Percentiles rank a stretch among this genome's conserved stretches.
phyloP scores from a whole-genome alignment of 2,888 invertebrate species.

The Auanema freiburgensis region DNA sequence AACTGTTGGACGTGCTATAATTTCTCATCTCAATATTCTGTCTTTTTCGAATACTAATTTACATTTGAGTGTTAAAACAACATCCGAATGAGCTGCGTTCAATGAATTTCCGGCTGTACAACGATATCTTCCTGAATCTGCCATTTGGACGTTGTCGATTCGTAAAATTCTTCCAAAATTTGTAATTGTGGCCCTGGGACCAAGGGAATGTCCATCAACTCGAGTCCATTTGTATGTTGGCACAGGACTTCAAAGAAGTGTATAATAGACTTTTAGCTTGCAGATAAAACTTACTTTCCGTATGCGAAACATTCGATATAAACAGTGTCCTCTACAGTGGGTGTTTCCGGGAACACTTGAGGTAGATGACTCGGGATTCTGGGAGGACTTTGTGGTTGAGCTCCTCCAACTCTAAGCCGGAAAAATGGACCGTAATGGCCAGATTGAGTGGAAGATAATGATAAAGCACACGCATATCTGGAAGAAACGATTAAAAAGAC shows the following conservation, averaged over 20 bases:
- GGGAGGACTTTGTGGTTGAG: constrained; percentile 35
- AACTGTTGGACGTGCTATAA: constrained; percentile 49
- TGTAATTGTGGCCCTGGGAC: constrained; percentile 38
- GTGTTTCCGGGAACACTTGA: constrained; percentile 56
- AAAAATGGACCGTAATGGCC: constrained; percentile 64
- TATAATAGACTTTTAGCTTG: neutral
- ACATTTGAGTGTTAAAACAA: constrained; percentile 5
- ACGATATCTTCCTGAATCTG: constrained; percentile 51
- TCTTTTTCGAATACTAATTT: neutral
- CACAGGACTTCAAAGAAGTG: constrained; percentile 47
- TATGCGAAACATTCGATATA: constrained; percentile 63
- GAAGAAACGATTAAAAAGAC: constrained; percentile 10
- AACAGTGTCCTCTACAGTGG: constrained; percentile 53
- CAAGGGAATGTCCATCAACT: constrained; percentile 52
- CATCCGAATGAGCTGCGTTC: constrained; percentile 10
- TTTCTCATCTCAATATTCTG: constrained; percentile 1
- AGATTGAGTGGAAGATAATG: constrained; percentile 51
- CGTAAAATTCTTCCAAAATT: constrained; percentile 56
- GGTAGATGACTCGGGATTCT: constrained; percentile 55
- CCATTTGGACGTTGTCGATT: constrained; percentile 48
- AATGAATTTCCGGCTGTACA: constrained; percentile 54
- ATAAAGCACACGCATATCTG: constrained; percentile 61
- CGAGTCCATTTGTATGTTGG: constrained; percentile 58
- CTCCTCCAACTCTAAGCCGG: constrained; percentile 35
- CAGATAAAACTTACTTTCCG: constrained; percentile 50